Conservation (phyloP, 2,888 invertebrate genomes). For the Cataglyphis cursor region DNA sequence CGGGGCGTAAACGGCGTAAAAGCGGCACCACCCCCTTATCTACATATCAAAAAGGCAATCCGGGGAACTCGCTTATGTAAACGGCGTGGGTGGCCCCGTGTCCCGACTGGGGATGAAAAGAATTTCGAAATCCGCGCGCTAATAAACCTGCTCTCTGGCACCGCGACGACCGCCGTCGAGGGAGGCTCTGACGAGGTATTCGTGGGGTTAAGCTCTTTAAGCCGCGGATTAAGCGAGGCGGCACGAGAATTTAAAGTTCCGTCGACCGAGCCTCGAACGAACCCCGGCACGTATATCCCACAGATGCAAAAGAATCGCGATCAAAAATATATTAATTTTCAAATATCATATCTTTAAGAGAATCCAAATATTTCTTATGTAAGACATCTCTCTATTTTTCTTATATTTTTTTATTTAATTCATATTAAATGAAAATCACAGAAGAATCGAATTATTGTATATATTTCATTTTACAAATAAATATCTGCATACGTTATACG, state of each 20-base stretch:
- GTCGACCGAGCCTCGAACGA: constrained; percentile 52
- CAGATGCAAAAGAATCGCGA: constrained; percentile 64
- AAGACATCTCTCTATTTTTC: not conserved
- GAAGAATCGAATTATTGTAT: not conserved
- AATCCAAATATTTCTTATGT: constrained; percentile 14
- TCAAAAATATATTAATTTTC: constrained; percentile 60
- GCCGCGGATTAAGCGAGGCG: constrained; percentile 84
- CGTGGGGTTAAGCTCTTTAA: constrained; percentile 85
- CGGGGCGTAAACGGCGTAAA: constrained; percentile 85
- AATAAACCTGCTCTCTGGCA: constrained; percentile 85
- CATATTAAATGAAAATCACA: not conserved
- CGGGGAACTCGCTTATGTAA: constrained; percentile 87
- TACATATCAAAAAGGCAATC: constrained; percentile 87
- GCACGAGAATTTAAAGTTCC: constrained; percentile 83
- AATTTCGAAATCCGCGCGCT: constrained; percentile 86
- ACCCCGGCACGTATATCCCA: constrained; percentile 30
- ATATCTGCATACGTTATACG: not conserved
- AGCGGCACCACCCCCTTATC: constrained; percentile 84
- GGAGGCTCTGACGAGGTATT: constrained; percentile 85
- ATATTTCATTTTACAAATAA: not conserved
- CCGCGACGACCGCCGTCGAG: constrained; percentile 69
- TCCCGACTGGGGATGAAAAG: constrained; percentile 84
- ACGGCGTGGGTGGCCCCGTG: constrained; percentile 83
- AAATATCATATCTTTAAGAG: not conserved
- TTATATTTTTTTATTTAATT: not conserved